Evolutionary conservation across 2,888 invertebrate species (phyloP).

Genomic region (Corbicula japonica): DNA sequence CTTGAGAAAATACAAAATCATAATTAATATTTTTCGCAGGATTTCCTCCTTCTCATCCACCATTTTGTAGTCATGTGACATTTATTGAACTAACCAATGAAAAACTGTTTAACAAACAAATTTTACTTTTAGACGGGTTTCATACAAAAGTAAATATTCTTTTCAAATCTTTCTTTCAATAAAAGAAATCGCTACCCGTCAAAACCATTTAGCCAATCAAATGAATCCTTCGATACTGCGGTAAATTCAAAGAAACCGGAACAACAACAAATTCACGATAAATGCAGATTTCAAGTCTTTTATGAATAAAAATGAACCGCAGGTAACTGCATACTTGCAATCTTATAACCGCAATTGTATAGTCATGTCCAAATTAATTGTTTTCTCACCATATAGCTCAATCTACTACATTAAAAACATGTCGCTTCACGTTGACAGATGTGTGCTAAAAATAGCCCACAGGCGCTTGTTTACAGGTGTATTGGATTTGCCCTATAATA

Average conservation of each 20-base stretch:
- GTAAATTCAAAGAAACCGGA: conserved; percentile 63
- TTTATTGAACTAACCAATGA: conserved; percentile 22
- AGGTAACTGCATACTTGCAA: conserved; percentile 11
- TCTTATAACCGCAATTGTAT: too few species aligned
- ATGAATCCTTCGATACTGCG: conserved; percentile 47
- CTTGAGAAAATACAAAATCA: background rate
- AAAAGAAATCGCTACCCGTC: conserved; percentile 2
- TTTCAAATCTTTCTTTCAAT: too few species aligned
- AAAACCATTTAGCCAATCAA: conserved; percentile 45
- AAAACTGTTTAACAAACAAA: conserved; percentile 7
- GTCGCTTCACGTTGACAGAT: conserved; percentile 10
- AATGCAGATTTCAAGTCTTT: background rate
- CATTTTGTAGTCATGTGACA: conserved; percentile 78
- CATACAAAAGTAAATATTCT: too few species aligned
- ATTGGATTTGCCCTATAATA: too few species aligned
- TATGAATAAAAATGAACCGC: conserved; percentile 5
- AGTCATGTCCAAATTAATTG: background rate
- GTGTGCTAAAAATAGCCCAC: conserved; percentile 26
- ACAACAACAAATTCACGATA: background rate
- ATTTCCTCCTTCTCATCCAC: conserved; percentile 47
- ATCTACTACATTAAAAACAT: background rate
- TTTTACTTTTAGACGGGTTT: background rate
- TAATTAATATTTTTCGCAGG: background rate
- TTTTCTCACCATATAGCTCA: background rate
- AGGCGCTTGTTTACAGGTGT: too few species aligned